Conservation (phyloP, 2,797 vertebrate genomes). For the Myotis daubentonii region DNA sequence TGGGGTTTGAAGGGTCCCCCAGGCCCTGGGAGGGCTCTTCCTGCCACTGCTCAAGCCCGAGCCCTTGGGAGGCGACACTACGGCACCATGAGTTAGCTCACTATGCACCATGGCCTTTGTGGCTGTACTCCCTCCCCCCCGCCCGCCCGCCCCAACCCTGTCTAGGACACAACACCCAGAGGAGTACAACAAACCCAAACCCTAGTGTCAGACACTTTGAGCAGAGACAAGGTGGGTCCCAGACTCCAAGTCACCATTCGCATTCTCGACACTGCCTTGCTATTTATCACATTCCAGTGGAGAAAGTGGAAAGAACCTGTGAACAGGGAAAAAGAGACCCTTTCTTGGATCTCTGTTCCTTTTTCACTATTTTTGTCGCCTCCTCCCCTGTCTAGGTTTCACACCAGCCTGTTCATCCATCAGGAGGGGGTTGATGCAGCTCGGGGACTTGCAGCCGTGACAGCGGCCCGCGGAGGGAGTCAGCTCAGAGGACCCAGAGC, state of each 20-base stretch:
- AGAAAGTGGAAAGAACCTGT: not conserved
- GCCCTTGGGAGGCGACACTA: no score
- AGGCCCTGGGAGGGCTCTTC: not conserved
- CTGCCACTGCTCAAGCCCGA: fast-evolving
- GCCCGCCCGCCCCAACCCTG: fast-evolving
- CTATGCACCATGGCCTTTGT: fast-evolving
- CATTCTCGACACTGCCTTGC: not conserved
- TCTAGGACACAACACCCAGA: no score
- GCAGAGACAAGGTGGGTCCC: fast-evolving
- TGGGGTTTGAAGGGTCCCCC: not conserved
- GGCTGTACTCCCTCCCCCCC: fast-evolving
- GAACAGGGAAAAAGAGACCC: not conserved
- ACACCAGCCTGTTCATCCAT: not conserved
- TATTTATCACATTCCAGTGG: not conserved
- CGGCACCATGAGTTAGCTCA: fast-evolving
- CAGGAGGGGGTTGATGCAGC: not conserved
- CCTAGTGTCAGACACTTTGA: fast-evolving
- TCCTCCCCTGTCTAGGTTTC: not conserved
- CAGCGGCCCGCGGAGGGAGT: not conserved
- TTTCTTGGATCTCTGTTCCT: not conserved
- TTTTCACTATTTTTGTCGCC: fast-evolving
- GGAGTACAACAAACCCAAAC: not conserved
- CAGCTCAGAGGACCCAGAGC: no score
- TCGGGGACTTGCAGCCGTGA: fast-evolving
- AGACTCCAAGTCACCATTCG: fast-evolving